Base-by-base conservation (phyloP, 2,888 invertebrate species). In the Acleris laterana region DNA sequence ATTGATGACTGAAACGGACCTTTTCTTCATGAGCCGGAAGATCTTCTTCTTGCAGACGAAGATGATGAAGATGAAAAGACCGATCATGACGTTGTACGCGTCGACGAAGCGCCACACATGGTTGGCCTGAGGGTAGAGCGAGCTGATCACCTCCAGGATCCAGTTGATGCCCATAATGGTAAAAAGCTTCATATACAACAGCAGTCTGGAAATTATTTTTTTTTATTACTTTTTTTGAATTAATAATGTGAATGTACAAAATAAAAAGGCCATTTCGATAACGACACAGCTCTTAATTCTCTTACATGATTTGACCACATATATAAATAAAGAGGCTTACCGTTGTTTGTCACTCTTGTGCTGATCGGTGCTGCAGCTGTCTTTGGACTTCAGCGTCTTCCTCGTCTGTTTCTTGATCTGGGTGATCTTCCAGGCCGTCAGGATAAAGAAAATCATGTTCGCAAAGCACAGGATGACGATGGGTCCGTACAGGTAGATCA, bases 111-210 rank as follows among this genome's bases (percentile, higher is more conserved):
- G 93, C 95, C 95, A 96, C 51, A 95, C 75, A 66, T 83, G 83
- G 4, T 84, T 71, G 0, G 91, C 89, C 11, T 90, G 77, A 0
- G 90, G 89, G 61, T 93, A 94, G 5, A 94, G 70, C 85, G 95
- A 94, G 46, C 95, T 95, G 68, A 96, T 81, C 38, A 96, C 93
- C 77, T 96, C 96, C 85, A 95, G 91, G n/a, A 95, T 91, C 96
- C 96, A 96, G 80, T 94, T 96, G 69, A 96, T 93, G 2, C 96
- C 96, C 96, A 96, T 96, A 9, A 96, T 95, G 63, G 95, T 87
- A 76, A 96, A 95, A 20, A 96, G 84, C 78, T 96, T 96, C 69
- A 96, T 73, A 81, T 96, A 96, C 1, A 96, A 87, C 63, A 94
- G 89, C 71, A 95, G 94, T 79, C 96, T 96, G 89, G n/a, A 86